A percentile compares a stretch with the other conserved stretches of the same genome.
phyloP scores from a whole-genome alignment of 2,888 invertebrate genomes.

The Drosophila atripex region DNA sequence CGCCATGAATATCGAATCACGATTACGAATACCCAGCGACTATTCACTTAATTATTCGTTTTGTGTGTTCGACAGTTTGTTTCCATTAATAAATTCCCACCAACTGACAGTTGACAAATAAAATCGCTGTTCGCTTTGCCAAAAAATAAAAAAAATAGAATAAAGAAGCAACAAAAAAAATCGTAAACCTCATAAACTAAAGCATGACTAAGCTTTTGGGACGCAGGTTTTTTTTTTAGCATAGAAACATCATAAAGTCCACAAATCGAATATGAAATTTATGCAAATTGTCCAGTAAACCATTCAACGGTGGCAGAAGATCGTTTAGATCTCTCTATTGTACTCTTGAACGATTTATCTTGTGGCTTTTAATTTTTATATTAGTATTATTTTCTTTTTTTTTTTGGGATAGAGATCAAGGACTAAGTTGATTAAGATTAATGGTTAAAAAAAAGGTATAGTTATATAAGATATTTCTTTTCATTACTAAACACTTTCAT shows the following conservation, averaged over 20 bases:
- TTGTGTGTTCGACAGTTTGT: slow-evolving; percentile 42
- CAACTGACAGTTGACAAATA: slow-evolving; percentile 48
- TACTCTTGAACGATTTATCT: slow-evolving; percentile 7
- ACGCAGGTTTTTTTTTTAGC: slow-evolving; percentile 29
- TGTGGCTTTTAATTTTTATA: neutral
- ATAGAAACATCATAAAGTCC: slow-evolving; percentile 65
- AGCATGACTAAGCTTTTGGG: slow-evolving; percentile 40
- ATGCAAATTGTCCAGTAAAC: slow-evolving; percentile 50
- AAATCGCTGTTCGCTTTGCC: slow-evolving; percentile 31
- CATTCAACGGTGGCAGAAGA: slow-evolving; percentile 63
- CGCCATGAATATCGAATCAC: slow-evolving; percentile 9
- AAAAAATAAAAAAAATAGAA: slow-evolving; percentile 7
- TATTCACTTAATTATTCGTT: slow-evolving; percentile 35
- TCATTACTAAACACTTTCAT: too few relatives aligned
- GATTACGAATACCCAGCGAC: neutral
- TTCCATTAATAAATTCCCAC: slow-evolving; percentile 48
- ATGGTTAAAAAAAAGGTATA: too few relatives aligned
- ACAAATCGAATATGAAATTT: slow-evolving; percentile 57
- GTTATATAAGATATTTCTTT: too few relatives aligned
- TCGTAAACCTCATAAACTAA: slow-evolving; percentile 41
- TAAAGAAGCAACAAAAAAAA: neutral
- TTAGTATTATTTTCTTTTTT: neutral
- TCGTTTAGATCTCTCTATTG: slow-evolving; percentile 22
- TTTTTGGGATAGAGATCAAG: neutral
- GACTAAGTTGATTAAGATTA: slow-evolving; percentile 41